Conservation (phyloP, 2,113 vertebrate genomes). For the Datnioides undecimradiatus region DNA sequence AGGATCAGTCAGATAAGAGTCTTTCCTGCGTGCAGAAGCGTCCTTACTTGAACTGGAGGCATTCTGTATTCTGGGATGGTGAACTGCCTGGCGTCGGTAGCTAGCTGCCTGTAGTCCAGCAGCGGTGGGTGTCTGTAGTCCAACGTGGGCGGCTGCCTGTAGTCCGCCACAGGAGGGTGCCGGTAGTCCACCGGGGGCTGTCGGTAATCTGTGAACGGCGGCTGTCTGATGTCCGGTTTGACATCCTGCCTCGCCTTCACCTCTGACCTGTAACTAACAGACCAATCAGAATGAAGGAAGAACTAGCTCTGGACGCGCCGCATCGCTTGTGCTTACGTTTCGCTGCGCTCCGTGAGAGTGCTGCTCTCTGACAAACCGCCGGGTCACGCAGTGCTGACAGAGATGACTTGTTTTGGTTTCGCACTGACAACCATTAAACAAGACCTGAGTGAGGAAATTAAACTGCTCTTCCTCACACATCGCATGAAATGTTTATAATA, state of each 20-base stretch:
- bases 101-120: constrained; percentile 93
- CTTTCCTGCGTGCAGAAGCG: constrained; percentile 45
- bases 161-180: constrained; percentile 94
- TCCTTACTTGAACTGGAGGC: constrained; percentile 84
- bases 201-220: constrained; percentile 92
- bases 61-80: constrained; percentile 94
- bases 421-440: constrained; percentile 25
- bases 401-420: constrained; percentile 31
- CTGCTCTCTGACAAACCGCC: constrained; percentile 15
- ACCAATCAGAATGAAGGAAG: constrained; percentile 50
- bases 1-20: too few species aligned
- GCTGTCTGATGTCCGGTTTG: constrained; percentile 96
- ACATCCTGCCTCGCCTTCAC: constrained; percentile 98
- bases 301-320: neutral
- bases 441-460: constrained; percentile 29
- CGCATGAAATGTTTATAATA: constrained; percentile 58
- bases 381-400: neutral
- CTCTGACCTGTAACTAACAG: constrained; percentile 95
- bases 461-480: neutral
- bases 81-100: constrained; percentile 89
- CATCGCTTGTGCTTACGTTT: neutral
- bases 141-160: constrained; percentile 92
- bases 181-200: constrained; percentile 92
- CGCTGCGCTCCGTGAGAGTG: neutral
- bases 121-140: constrained; percentile 95